Evolutionary conservation across 2,888 invertebrate species (phyloP).

Genomic region (Neria commutata): DNA sequence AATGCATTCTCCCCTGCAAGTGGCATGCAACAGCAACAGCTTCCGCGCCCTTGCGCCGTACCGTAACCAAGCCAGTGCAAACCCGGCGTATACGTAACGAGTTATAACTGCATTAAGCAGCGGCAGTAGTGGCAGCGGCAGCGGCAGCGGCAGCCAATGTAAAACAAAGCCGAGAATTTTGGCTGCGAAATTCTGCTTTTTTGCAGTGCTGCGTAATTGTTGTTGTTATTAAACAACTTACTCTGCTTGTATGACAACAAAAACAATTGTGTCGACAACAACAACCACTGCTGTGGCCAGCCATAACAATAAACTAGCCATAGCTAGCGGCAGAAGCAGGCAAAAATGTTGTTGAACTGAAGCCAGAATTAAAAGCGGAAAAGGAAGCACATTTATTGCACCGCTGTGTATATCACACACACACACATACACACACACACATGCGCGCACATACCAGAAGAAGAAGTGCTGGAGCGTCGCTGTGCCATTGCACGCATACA

Average conservation of each 20-base stretch:
- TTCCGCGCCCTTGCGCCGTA: not conserved
- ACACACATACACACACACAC: not conserved
- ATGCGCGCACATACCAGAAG: not conserved
- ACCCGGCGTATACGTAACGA: not conserved
- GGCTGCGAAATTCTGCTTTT: not conserved
- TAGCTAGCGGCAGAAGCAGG: not conserved
- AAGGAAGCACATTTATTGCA: not conserved
- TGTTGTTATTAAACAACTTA: not conserved
- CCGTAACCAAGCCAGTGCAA: not conserved
- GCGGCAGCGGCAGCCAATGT: not conserved
- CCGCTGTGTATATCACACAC: not conserved
- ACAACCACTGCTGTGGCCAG: not conserved
- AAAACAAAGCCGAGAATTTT: not conserved
- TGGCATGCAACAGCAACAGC: not conserved
- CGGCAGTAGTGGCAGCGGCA: not conserved
- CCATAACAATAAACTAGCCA: not conserved
- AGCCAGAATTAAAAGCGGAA: not conserved
- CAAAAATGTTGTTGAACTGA: not conserved
- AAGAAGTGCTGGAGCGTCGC: no score
- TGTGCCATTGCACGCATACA: not conserved
- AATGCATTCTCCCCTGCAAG: not conserved
- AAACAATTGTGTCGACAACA: not conserved
- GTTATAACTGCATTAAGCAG: not conserved
- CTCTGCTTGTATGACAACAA: not conserved
- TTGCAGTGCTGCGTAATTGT: not conserved